Evolutionary conservation across 2,113 vertebrate species (phyloP).

Genomic region (Sceloporus undulatus): DNA sequence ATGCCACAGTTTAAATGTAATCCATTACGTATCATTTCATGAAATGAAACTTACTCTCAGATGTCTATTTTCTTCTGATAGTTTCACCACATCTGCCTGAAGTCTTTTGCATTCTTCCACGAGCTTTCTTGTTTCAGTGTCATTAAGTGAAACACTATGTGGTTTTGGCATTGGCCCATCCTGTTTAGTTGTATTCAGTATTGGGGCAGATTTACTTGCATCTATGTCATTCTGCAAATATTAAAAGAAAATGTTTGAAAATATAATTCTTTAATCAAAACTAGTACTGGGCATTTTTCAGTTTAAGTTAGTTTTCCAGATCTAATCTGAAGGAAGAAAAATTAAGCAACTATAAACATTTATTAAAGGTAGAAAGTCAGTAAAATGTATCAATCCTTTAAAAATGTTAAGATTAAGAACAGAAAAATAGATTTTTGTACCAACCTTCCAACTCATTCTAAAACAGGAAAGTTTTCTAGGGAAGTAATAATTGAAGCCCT

Average conservation of each 20-base stretch:
- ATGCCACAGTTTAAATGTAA: neutral
- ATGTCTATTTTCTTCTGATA: constrained; percentile 93
- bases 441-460: neutral
- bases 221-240: constrained; percentile 90
- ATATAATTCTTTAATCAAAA: constrained; percentile 19
- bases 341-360: neutral
- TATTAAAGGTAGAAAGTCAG: neutral
- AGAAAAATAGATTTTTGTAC: neutral
- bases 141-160: constrained; percentile 81
- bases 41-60: constrained; percentile 87
- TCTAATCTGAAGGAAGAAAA: constrained; percentile 16
- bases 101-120: constrained; percentile 96
- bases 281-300: neutral
- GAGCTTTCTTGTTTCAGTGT: constrained; percentile 90
- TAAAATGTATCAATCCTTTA: neutral
- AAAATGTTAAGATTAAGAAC: neutral
- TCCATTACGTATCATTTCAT: neutral
- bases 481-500: neutral
- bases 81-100: constrained; percentile 90
- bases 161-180: constrained; percentile 84
- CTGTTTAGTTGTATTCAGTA: constrained; percentile 85
- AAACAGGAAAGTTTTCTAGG: neutral
- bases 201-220: constrained; percentile 81
- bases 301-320: constrained; percentile 14
- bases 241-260: constrained; percentile 64